These are phyloP conservation scores for Aphelenchoides bicaudatus DNA, from an alignment of 2,888 invertebrate species.

Conservation along the genomic window DNA sequence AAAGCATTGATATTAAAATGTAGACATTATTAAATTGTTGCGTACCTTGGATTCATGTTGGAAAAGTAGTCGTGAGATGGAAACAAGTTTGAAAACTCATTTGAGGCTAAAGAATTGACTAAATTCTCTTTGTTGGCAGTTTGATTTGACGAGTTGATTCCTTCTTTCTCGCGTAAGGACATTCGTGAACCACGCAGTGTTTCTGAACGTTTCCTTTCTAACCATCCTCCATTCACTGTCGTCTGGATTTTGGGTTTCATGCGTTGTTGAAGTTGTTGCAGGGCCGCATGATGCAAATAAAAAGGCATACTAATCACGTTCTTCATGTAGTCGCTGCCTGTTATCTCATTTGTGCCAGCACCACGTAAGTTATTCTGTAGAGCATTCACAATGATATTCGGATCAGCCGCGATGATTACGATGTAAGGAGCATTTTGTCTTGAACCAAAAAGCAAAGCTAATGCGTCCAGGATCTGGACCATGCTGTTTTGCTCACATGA, in stretches of 20 bases:
- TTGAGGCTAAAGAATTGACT: slow-evolving; percentile 16
- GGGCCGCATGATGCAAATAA: slow-evolving; percentile 91
- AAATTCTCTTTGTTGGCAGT: slow-evolving; percentile 13
- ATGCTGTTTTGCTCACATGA: slow-evolving; percentile 73
- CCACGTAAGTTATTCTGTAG: slow-evolving; percentile 55
- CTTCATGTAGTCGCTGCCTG: slow-evolving; percentile 59
- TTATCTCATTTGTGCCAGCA: slow-evolving; percentile 40
- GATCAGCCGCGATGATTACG: slow-evolving; percentile 87
- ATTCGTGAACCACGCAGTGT: slow-evolving; percentile 38
- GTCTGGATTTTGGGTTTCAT: slow-evolving; percentile 14
- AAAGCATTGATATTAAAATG: too few species aligned
- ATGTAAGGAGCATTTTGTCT: slow-evolving; percentile 85
- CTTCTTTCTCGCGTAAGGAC: slow-evolving; percentile 37
- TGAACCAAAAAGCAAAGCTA: slow-evolving; percentile 89
- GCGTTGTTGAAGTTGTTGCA: slow-evolving; percentile 66
- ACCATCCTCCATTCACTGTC: slow-evolving; percentile 26
- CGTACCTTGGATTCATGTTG: slow-evolving; percentile 94
- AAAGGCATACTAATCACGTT: slow-evolving; percentile 97
- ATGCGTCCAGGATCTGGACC: slow-evolving; percentile 77
- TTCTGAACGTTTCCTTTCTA: slow-evolving; percentile 37
- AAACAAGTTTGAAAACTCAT: slow-evolving; percentile 61
- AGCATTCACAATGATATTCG: slow-evolving; percentile 92
- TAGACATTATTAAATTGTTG: slow-evolving; percentile 91
- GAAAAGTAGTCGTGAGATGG: slow-evolving; percentile 97
- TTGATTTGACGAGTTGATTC: slow-evolving; percentile 17